Base-by-base conservation (phyloP, 1,140 invertebrate species). In the Coelopa frigida region DNA sequence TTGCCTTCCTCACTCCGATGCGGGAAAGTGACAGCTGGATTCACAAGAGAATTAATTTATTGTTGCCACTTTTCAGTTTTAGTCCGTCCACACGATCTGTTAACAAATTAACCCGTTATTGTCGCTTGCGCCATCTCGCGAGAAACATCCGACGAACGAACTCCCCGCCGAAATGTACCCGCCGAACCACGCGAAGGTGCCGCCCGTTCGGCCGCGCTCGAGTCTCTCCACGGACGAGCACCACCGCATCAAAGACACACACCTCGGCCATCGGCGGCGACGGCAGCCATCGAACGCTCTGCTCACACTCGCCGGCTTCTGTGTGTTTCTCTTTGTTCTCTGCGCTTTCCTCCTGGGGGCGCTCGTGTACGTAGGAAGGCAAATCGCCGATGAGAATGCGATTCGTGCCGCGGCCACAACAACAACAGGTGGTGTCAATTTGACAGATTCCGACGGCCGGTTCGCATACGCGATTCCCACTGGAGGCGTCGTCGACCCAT, bases 301-400 rank as follows among this genome's bases (percentile, higher is more conserved):
- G 15, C 53, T 68, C 18, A 67, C 64, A 5, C 51, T 75, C 3
- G 52, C 68, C n/a, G 72, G 70, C 27, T 73, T 72, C 48, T 73
- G 73, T 53, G 50, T 73, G 21, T 73, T 74, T 45, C 56, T 74
- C 21, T 50, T 70, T 14, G 65, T 75, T 20, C 48, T 74, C 2
- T 73, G 72, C 50, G 60, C 53, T 37, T 73, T 72, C 53, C 56
- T 75, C 23, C 49, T 74, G 35, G 63, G 70, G 2, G 71, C 70
- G 11, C 52, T 75, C 12, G 69, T 75, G 14, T 69, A 74, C 48
- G 68, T 75, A 27, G 72, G 73, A 17, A 70, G 68, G 53, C 70
- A 70, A 49, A 49, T 49, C 40, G 47, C n/a, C n/a, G n/a, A n/a
- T 44, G 42, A 29, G n/a, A 29, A 29, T 29, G 27, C 27, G 8